These are phyloP conservation scores for Pogonognathellus flavescens DNA, from an alignment of 1,140 invertebrate species.

Conservation along the genomic window DNA sequence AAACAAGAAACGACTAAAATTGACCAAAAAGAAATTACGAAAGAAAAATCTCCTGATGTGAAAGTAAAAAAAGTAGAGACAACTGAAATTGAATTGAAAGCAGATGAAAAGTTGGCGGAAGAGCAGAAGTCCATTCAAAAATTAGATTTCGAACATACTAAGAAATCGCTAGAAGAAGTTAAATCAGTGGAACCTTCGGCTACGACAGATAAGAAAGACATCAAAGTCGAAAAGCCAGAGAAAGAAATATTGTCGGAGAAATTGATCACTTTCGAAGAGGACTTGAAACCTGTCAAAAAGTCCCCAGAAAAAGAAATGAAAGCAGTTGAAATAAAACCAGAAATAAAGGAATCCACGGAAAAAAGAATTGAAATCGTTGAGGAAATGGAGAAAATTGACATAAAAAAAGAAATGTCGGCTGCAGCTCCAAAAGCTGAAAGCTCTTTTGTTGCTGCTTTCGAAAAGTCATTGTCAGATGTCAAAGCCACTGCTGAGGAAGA, in stretches of 20 bases:
- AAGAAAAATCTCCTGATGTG: not conserved
- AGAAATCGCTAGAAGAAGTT: not conserved
- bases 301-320: conserved; percentile 17
- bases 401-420: not conserved
- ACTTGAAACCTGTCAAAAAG: not conserved
- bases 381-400: not conserved
- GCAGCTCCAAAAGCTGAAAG: not conserved
- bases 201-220: not conserved
- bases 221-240: not conserved
- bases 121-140: not conserved
- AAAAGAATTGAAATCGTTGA: not conserved
- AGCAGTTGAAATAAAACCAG: conserved; percentile 9
- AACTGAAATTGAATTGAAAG: not conserved
- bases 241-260: not conserved
- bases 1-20: not conserved
- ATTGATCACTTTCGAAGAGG: not conserved
- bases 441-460: not conserved
- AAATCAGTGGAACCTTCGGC: not conserved
- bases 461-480: not conserved
- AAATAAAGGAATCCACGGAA: not conserved
- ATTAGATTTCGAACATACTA: not conserved
- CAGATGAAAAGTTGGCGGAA: not conserved
- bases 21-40: not conserved
- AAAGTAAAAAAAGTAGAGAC: not conserved
- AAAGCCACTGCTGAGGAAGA: not conserved